phyloP scores from a whole-genome alignment of 2,888 invertebrate genomes.

The Laothoe populi region DNA sequence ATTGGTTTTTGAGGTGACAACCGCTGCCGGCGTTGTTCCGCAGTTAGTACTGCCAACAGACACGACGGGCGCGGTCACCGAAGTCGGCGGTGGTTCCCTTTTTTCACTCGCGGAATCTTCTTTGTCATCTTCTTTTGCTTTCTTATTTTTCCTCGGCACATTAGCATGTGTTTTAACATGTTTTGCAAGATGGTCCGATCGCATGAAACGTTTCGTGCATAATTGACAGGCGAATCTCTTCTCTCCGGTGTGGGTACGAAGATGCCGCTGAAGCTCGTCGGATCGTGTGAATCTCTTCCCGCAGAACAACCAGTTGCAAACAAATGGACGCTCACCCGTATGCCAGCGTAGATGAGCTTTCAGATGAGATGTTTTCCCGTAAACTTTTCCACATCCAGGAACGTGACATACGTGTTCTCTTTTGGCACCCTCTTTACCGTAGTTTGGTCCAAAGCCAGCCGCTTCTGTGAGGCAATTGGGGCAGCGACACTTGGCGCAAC shows the following conservation, averaged over 20 bases:
- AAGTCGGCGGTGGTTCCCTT: conserved; percentile 40
- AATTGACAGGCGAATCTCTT: conserved; percentile 93
- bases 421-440: conserved; percentile 90
- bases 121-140: conserved; percentile 71
- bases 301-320: conserved; percentile 95
- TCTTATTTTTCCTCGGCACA: conserved; percentile 80
- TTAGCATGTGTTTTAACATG: conserved; percentile 95
- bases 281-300: conserved; percentile 96
- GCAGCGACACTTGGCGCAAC: conserved; percentile 91
- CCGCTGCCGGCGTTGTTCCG: conserved; percentile 62
- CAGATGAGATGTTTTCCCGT: conserved; percentile 97
- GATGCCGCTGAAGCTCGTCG: conserved; percentile 95
- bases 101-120: conserved; percentile 66
- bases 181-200: conserved; percentile 97
- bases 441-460: conserved; percentile 89
- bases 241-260: conserved; percentile 95
- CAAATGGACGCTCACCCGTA: conserved; percentile 95
- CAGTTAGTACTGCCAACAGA: conserved; percentile 65
- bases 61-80: conserved; percentile 37
- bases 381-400: conserved; percentile 94
- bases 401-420: conserved; percentile 94
- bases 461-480: conserved; percentile 93
- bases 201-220: conserved; percentile 96
- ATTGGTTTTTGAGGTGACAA: conserved; percentile 49
- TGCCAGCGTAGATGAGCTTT: conserved; percentile 97